phyloP scores from a whole-genome alignment of 2,888 invertebrate genomes.

The Volucella inflata region DNA sequence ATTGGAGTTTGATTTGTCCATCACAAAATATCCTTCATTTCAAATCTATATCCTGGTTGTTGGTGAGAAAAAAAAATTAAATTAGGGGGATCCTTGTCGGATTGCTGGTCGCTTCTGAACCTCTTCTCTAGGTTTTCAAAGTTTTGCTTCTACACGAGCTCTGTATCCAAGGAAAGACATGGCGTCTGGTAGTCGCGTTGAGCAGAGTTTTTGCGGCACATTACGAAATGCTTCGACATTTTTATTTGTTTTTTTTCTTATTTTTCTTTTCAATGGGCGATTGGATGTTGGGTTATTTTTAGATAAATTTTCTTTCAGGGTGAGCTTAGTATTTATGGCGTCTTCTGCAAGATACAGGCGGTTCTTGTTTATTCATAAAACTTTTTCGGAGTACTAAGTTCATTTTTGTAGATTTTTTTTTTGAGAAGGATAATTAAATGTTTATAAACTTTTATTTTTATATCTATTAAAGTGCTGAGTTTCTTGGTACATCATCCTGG shows the following conservation, averaged over 20 bases:
- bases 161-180: slow-evolving; percentile 51
- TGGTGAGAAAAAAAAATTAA: slow-evolving; percentile 26
- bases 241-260: slow-evolving; percentile 22
- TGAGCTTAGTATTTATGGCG: slow-evolving; percentile 34
- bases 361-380: slow-evolving; percentile 19
- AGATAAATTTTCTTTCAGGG: slow-evolving; percentile 41
- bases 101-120: slow-evolving; percentile 18
- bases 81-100: neutral
- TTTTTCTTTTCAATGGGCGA: slow-evolving; percentile 14
- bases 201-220: slow-evolving; percentile 38
- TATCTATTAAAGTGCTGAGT: too few species aligned
- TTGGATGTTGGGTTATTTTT: slow-evolving; percentile 46
- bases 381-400: too few species aligned
- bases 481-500: too few species aligned
- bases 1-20: slow-evolving; percentile 18
- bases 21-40: slow-evolving; percentile 25
- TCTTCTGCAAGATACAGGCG: slow-evolving; percentile 22
- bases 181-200: slow-evolving; percentile 63
- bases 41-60: slow-evolving; percentile 26
- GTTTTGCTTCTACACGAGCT: slow-evolving; percentile 21
- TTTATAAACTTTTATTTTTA: too few species aligned
- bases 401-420: too few species aligned
- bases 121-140: slow-evolving; percentile 17
- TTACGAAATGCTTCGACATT: slow-evolving; percentile 19
- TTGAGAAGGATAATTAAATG: too few species aligned